Evolutionary conservation across 2,113 vertebrate species (phyloP), one percentile per base, ranked within the genome.

Genomic region (Etheostoma spectabile): DNA sequence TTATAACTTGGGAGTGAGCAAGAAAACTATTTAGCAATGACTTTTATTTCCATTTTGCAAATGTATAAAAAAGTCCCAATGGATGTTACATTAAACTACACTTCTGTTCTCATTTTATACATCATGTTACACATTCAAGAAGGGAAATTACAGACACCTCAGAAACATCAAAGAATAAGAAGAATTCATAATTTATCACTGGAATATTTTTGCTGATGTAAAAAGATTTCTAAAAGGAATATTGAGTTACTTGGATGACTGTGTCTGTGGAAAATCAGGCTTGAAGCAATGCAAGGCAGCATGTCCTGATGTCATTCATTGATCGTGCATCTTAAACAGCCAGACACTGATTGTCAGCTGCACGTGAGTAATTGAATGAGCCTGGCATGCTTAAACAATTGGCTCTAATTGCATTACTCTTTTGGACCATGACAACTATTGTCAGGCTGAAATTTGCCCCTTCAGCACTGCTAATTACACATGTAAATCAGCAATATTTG

Each of bases 331-430:
- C 82, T 80, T 27, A 77, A 81, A 80, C 86, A 80, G 63, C 79
- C 86, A 84, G 86, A 73, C 87, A 79, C 52, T 89, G 74, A 88
- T 81, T 86, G 87, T 91, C 85, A 86, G 85, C 79, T 84, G 74
- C 78, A 89, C 72, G 55, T 46, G 66, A 87, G 86, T 93, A 92
- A 93, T 90, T 90, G 82, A 92, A 91, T 71, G 7, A 65, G 72
- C 82, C 55, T 18, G 57, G n/a, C 67, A 53, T 80, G 69, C 80
- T 84, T 88, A 88, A 93, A 93, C 91, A 92, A 90, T 88, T 38
- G 86, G 33, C 79, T 86, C 78, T 91, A 94, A 94, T 88, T 93
- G 82, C 85, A 86, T 91, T 91, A 86, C 80, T 83, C 86, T 81
- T 83, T 65, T 79, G 79, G 81, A 85, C 88, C 82, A 73, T 89